A percentile compares a stretch with the other conserved stretches of the same genome.
phyloP scores from a whole-genome alignment of 1,140 invertebrate species.

The Caerostris extrusa region DNA sequence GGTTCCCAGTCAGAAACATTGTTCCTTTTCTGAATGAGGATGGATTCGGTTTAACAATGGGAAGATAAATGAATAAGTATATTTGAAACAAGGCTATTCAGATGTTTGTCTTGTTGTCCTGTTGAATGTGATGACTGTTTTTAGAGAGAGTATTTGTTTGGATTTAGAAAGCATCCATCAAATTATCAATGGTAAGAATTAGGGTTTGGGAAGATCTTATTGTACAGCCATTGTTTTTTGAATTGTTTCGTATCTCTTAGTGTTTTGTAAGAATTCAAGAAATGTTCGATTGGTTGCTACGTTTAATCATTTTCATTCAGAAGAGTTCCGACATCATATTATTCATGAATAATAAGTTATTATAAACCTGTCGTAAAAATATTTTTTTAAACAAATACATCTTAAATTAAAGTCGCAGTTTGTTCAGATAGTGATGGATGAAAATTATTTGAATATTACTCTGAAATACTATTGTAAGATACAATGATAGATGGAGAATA shows the following conservation, averaged over 20 bases:
- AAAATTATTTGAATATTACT: no score
- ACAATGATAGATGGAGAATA: no score
- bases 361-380: no score
- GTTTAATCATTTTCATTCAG: no score
- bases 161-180: neutral
- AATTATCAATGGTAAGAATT: neutral
- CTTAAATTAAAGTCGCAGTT: no score
- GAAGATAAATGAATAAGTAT: conserved; percentile 22
- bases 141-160: neutral
- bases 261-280: no score
- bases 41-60: conserved; percentile 34
- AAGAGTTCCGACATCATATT: no score
- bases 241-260: neutral
- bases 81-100: conserved; percentile 25
- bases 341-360: no score
- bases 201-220: neutral
- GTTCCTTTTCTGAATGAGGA: neutral
- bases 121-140: neutral
- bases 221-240: neutral
- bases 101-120: neutral
- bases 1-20: conserved; percentile 5
- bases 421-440: no score
- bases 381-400: no score
- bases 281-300: no score
- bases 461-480: no score